Base-by-base conservation (phyloP, 2,888 invertebrate genomes). In the Synanthedon tipuliformis region DNA sequence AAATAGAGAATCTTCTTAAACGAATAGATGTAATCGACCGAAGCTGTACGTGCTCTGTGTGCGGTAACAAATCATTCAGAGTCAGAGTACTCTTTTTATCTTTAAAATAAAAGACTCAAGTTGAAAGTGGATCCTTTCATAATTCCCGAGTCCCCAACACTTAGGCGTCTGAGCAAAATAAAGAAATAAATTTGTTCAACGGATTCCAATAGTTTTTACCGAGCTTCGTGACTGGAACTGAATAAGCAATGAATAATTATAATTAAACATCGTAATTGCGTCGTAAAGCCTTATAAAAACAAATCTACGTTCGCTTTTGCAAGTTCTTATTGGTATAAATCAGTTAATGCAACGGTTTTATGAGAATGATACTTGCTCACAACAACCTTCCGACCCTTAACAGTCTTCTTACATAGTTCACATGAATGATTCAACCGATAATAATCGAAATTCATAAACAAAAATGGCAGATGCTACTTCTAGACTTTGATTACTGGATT, bases 161-260 rank as follows among this genome's bases (percentile, higher is more conserved):
- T 23, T 49, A 15, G 49, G 49, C 49, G 23, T 23, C 15, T n/a
- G 50, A 34, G 27, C n/a, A 34, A 50, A 49, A 50, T 64, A 57
- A 61, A 64, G 63, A 64, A 63, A 63, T 63, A 64, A 64, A 62
- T 64, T 61, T 58, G 62, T 61, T 54, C 57, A 41, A 48, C 48
- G 56, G 57, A 63, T 61, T 57, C 61, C 56, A 50, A 51, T 51
- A 54, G 52, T 60, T 63, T 62, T 62, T 61, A 57, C 57, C 18
- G 45, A 4, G 45, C 45, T 34, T 45, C 45, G 45, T 45, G 45
- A 45, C 45, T 45, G 45, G 45, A 45, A 45, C 45, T 45, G 45
- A 45, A 45, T 45, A 45, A 45, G 45, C 54, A 54, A 56, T 56
- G 56, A 56, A 54, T 54, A 52, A 56, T 56, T 50, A 54, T 56